Evolutionary conservation across 2,888 invertebrate species (phyloP).

Genomic region (Druceiella hillmani): DNA sequence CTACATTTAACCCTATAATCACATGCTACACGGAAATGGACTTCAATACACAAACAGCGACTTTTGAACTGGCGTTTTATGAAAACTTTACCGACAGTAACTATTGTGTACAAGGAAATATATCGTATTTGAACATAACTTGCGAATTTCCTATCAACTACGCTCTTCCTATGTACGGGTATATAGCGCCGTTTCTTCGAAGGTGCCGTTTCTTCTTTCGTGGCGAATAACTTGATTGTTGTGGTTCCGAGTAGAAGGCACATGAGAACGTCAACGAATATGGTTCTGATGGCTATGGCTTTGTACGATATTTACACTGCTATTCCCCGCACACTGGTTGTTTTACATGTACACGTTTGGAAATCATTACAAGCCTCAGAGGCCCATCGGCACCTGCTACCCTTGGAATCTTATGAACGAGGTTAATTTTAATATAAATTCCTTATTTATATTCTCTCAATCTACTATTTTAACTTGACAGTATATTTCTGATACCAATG

Average conservation of each 20-base stretch:
- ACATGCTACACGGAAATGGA: no score
- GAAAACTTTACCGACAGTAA: no score
- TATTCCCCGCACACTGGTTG: conserved; percentile 86
- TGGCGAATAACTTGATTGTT: conserved; percentile 87
- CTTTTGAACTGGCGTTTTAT: no score
- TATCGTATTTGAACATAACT: no score
- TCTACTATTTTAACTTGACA: no score
- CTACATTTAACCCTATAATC: no score
- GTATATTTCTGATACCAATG: no score
- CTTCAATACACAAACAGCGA: no score
- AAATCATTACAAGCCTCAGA: conserved; percentile 76
- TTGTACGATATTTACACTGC: conserved; percentile 88
- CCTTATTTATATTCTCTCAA: no score
- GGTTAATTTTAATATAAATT: conserved; percentile 57
- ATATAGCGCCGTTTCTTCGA: conserved; percentile 82
- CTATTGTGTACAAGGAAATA: no score
- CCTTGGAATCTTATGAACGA: conserved; percentile 76
- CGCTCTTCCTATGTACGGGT: no score
- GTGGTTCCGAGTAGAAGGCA: conserved; percentile 84
- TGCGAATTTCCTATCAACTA: no score
- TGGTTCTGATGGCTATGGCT: conserved; percentile 94
- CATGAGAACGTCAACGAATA: conserved; percentile 89
- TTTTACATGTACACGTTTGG: conserved; percentile 90
- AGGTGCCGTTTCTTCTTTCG: conserved; percentile 79
- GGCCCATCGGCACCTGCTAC: conserved; percentile 71